These are phyloP conservation scores for Bolinopsis microptera DNA, from an alignment of 37 sponge, comb jelly and placozoan species.

Conservation along the genomic window DNA sequence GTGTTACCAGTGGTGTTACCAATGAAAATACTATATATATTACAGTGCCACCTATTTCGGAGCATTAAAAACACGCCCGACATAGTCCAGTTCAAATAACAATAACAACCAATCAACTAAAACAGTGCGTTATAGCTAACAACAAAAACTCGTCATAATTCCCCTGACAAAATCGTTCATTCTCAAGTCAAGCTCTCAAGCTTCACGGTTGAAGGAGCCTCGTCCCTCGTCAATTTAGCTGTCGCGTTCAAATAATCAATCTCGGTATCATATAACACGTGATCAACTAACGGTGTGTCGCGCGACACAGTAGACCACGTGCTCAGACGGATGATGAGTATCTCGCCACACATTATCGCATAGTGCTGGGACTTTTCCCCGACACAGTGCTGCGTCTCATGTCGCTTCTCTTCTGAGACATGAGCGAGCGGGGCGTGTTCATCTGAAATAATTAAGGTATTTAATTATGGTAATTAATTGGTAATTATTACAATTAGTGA, in stretches of 20 bases:
- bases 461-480: too few species aligned
- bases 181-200: too few species aligned
- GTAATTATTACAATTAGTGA: too few species aligned
- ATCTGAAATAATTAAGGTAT: not conserved
- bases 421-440: not conserved
- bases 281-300: not conserved
- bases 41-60: not conserved
- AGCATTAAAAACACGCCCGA: not conserved
- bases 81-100: not conserved
- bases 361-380: not conserved
- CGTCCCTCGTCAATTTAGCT: too few species aligned
- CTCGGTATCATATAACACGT: not conserved
- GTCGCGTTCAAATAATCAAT: not conserved
- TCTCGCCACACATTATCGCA: too few species aligned
- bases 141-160: not conserved
- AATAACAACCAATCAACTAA: not conserved
- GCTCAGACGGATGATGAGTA: too few species aligned
- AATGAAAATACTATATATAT: not conserved
- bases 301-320: not conserved
- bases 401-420: constrained; percentile 17
- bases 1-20: not conserved
- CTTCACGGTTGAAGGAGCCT: too few species aligned
- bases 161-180: not conserved
- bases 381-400: constrained; percentile 11
- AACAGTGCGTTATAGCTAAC: too few species aligned